Evolutionary conservation across 2,888 invertebrate genomes (phyloP).

Genomic region (Conomelus anceps): DNA sequence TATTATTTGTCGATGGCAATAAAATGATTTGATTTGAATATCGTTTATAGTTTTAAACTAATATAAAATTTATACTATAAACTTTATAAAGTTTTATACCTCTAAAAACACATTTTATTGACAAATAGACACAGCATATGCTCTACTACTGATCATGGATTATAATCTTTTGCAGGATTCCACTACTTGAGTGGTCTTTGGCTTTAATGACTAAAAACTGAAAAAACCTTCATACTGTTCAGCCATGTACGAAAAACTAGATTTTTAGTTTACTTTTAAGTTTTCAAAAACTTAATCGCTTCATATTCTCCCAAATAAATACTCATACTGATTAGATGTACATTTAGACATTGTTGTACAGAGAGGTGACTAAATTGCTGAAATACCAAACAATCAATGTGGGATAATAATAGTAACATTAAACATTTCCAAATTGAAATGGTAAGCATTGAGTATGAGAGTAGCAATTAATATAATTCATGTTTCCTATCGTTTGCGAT

Average conservation of each 20-base stretch:
- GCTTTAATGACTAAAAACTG: not conserved
- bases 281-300: too few relatives aligned
- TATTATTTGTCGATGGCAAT: too few relatives aligned
- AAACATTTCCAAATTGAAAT: not conserved
- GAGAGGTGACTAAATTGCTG: too few relatives aligned
- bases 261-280: too few relatives aligned
- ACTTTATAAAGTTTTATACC: too few relatives aligned
- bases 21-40: too few relatives aligned
- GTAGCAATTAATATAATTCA: not conserved
- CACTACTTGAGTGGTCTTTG: not conserved
- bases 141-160: too few relatives aligned
- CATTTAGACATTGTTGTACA: not conserved
- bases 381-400: too few relatives aligned
- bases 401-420: not conserved
- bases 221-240: not conserved
- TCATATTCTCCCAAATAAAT: not conserved
- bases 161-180: not conserved
- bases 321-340: not conserved
- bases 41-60: too few relatives aligned
- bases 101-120: too few relatives aligned
- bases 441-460: not conserved
- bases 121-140: too few relatives aligned
- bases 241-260: not conserved
- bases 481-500: not conserved
- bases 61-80: too few relatives aligned